Evolutionary conservation across 2,797 vertebrate genomes (phyloP).

Genomic region (Poecilia picta): DNA sequence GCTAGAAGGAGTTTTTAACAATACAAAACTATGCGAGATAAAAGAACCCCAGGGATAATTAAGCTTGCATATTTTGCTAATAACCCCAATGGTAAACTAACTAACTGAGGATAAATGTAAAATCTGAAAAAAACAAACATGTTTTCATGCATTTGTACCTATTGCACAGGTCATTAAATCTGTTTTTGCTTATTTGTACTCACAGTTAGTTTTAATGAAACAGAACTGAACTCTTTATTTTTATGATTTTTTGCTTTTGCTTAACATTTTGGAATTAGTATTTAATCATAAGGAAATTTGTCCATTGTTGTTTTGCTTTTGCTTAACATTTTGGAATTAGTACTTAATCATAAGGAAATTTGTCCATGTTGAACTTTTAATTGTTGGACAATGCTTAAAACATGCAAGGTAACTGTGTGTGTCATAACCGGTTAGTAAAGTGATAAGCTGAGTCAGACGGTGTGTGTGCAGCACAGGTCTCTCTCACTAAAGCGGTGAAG

Average conservation of each 20-base stretch:
- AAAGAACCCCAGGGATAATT: slow-evolving; percentile 12
- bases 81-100: not conserved
- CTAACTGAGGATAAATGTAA: not conserved
- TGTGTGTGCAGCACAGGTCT: not conserved
- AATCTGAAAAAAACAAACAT: not conserved
- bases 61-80: not conserved
- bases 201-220: not conserved
- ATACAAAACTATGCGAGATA: slow-evolving; percentile 6
- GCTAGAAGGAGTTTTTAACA: slow-evolving; percentile 16
- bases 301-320: not conserved
- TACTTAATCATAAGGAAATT: no score
- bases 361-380: not conserved
- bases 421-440: not conserved
- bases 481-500: not conserved
- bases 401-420: not conserved
- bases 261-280: no score
- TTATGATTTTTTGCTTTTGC: no score
- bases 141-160: not conserved
- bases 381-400: not conserved
- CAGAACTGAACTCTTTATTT: not conserved
- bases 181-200: not conserved
- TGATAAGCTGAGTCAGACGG: not conserved
- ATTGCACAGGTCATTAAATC: not conserved
- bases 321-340: not conserved
- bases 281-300: no score